Evolutionary conservation across 2,888 invertebrate genomes (phyloP).

Genomic region (Psococerastis gibbosa): DNA sequence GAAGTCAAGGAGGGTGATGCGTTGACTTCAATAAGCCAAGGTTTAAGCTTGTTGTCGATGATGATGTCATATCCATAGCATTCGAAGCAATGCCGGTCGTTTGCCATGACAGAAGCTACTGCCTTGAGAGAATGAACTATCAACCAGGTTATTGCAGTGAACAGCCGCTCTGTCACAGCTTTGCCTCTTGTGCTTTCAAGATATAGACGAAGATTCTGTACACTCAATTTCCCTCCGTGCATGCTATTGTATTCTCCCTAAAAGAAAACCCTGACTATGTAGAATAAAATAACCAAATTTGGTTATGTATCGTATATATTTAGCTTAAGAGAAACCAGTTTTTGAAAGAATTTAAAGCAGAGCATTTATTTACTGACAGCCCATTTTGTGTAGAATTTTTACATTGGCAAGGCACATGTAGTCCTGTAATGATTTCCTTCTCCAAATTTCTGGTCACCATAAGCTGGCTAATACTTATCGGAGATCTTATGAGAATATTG

Average conservation of each 20-base stretch:
- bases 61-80: slow-evolving; percentile 95
- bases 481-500: too few relatives aligned
- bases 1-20: slow-evolving; percentile 88
- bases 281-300: slow-evolving; percentile 1
- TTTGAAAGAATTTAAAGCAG: too few relatives aligned
- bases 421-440: too few relatives aligned
- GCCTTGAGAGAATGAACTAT: slow-evolving; percentile 87
- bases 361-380: too few relatives aligned
- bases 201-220: slow-evolving; percentile 75
- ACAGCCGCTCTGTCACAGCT: slow-evolving; percentile 69
- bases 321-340: too few relatives aligned
- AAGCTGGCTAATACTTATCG: too few relatives aligned
- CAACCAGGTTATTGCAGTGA: slow-evolving; percentile 73
- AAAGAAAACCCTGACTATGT: slow-evolving; percentile 18
- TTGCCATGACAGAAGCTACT: slow-evolving; percentile 81
- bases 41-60: slow-evolving; percentile 82
- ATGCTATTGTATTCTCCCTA: slow-evolving; percentile 83
- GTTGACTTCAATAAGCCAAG: slow-evolving; percentile 90
- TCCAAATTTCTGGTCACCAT: too few relatives aligned
- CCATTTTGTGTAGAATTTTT: too few relatives aligned
- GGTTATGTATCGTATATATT: not conserved
- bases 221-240: slow-evolving; percentile 88
- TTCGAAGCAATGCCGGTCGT: slow-evolving; percentile 81
- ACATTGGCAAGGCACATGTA: too few relatives aligned
- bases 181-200: slow-evolving; percentile 77